phyloP scores from a whole-genome alignment of 1,140 invertebrate species.

The Heliconius melpomene region DNA sequence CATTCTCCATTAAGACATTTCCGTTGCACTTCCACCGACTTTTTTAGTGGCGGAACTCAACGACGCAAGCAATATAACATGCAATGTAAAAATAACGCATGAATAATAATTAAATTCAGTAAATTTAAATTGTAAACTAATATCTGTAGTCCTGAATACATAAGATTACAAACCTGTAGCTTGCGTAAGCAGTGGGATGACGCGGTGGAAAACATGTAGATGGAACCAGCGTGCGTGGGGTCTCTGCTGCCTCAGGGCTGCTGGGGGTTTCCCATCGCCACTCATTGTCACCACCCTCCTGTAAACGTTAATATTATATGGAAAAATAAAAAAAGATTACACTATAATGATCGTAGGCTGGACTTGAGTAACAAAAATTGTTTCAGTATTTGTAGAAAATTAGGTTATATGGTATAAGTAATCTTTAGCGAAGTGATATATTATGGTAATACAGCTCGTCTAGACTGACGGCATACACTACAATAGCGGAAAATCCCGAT shows the following conservation, averaged over 20 bases:
- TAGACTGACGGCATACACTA: conserved; percentile 23
- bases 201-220: conserved; percentile 64
- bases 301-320: conserved; percentile 17
- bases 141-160: not conserved
- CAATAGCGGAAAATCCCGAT: conserved; percentile 1
- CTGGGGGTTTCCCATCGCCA: conserved; percentile 65
- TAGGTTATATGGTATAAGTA: not conserved
- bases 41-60: too few relatives aligned
- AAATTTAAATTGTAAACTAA: not conserved
- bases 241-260: conserved; percentile 70
- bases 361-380: not conserved
- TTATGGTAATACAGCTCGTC: conserved; percentile 30
- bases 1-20: too few relatives aligned
- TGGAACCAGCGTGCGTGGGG: conserved; percentile 63
- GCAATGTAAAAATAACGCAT: too few relatives aligned
- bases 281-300: conserved; percentile 45
- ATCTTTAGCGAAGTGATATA: conserved; percentile 13
- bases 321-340: too few relatives aligned
- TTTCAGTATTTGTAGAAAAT: not conserved
- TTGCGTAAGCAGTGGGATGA: conserved; percentile 58
- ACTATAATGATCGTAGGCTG: not conserved
- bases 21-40: too few relatives aligned
- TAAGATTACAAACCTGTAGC: conserved; percentile 57
- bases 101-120: too few relatives aligned
- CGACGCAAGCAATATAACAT: too few relatives aligned